Conservation (phyloP, 2,888 invertebrate species). For the Cheilosia scutellata region DNA sequence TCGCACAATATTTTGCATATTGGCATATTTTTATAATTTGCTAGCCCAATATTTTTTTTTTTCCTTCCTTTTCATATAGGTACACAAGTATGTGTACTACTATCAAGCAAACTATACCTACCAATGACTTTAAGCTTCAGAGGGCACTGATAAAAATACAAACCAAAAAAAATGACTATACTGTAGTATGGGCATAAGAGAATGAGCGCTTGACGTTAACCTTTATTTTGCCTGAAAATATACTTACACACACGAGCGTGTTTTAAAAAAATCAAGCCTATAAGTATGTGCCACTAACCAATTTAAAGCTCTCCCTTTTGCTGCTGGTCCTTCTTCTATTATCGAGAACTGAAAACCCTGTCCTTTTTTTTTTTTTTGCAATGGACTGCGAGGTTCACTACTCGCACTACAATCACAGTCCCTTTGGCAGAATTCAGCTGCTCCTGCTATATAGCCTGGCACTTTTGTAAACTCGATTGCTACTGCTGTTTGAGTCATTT, state of each 20-base stretch:
- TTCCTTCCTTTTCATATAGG: conserved; percentile 1
- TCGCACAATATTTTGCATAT: conserved; percentile 75
- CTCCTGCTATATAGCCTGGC: conserved; percentile 28
- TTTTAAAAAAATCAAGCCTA: conserved; percentile 45
- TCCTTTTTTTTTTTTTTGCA: conserved; percentile 36
- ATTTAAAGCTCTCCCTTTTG: conserved; percentile 73
- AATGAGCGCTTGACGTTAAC: too few species aligned
- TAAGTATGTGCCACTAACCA: conserved; percentile 75
- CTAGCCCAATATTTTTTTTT: conserved; percentile 40
- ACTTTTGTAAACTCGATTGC: conserved; percentile 20
- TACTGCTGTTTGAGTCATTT: conserved; percentile 42
- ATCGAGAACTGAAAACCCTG: conserved; percentile 49
- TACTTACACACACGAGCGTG: conserved; percentile 19
- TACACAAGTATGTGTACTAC: conserved; percentile 13
- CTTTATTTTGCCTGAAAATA: conserved; percentile 58
- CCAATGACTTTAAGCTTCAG: conserved; percentile 65
- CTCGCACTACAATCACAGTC: conserved; percentile 30
- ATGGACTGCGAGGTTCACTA: conserved; percentile 15
- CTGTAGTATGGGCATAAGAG: too few species aligned
- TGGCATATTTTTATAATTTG: conserved; percentile 76
- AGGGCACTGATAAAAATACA: conserved; percentile 42
- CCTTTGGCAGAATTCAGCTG: conserved; percentile 41
- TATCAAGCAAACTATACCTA: conserved; percentile 53
- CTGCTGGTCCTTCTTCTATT: conserved; percentile 14
- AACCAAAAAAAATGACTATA: conserved; percentile 8